phyloP scores from a whole-genome alignment of 2,113 vertebrate genomes.

The Embiotoca jacksoni region DNA sequence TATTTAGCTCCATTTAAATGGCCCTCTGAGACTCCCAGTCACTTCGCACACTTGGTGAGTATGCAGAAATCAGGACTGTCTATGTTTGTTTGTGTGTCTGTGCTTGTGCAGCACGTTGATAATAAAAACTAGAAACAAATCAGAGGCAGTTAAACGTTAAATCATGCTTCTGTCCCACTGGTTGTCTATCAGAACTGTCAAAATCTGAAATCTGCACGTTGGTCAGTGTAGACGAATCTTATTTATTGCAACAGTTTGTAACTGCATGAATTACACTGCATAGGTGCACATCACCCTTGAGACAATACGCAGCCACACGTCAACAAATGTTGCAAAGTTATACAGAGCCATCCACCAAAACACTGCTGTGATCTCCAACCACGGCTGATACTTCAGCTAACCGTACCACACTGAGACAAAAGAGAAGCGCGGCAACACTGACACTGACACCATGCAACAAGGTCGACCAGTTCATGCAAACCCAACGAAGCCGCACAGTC shows the following conservation, averaged over 20 bases:
- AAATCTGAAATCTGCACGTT: slow-evolving; percentile 19
- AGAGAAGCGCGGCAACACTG: slow-evolving; percentile 71
- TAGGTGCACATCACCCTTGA: slow-evolving; percentile 43
- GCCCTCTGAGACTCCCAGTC: slow-evolving; percentile 59
- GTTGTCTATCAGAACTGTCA: slow-evolving; percentile 16
- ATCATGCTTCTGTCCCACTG: slow-evolving; percentile 11
- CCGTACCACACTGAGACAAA: slow-evolving; percentile 62
- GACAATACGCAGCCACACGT: slow-evolving; percentile 64
- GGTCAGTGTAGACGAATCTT: slow-evolving; percentile 5
- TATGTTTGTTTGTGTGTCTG: slow-evolving; percentile 23
- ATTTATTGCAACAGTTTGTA: slow-evolving; percentile 28
- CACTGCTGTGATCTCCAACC: slow-evolving; percentile 56
- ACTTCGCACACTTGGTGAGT: slow-evolving; percentile 47
- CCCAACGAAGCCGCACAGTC: slow-evolving; percentile 77
- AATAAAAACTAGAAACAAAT: slow-evolving; percentile 18
- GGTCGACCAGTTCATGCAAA: slow-evolving; percentile 76
- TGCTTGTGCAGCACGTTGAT: slow-evolving; percentile 4
- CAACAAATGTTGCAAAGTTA: slow-evolving; percentile 59
- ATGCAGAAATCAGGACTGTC: slow-evolving; percentile 24
- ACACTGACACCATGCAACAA: slow-evolving; percentile 77
- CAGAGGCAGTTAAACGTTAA: slow-evolving; percentile 20
- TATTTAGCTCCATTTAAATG: slow-evolving; percentile 67
- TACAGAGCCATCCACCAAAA: slow-evolving; percentile 70
- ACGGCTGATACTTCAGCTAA: slow-evolving; percentile 48
- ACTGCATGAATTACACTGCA: slow-evolving; percentile 31